Conservation (phyloP, 2,797 vertebrate genomes). For the Pteronotus mesoamericanus region DNA sequence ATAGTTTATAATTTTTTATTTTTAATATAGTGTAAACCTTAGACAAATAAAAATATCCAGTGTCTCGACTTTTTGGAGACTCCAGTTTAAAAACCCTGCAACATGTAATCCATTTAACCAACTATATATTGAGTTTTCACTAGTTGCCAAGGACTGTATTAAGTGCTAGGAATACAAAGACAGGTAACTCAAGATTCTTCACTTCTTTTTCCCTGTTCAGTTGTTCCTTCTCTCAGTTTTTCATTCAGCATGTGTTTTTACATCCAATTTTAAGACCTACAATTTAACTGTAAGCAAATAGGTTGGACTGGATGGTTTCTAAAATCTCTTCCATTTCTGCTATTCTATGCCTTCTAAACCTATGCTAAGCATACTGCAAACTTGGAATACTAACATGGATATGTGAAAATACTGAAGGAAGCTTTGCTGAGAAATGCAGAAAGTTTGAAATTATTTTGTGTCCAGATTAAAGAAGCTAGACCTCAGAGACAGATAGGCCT, state of each 20-base stretch:
- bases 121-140: not conserved
- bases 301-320: not conserved
- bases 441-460: constrained; percentile 14
- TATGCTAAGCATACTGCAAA: too few relatives aligned
- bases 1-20: constrained; percentile 1
- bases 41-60: not conserved
- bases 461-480: not conserved
- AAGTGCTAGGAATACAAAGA: not conserved
- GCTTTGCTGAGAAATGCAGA: not conserved
- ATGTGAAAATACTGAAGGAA: not conserved
- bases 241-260: not conserved
- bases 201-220: not conserved
- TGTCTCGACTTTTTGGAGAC: not conserved
- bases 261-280: not conserved
- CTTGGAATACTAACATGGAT: not conserved
- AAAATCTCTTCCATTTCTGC: constrained; percentile 12
- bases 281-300: constrained; percentile 20
- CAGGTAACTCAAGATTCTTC: not conserved
- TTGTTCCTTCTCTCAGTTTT: not conserved
- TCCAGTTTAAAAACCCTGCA: not conserved
- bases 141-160: not conserved
- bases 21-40: not conserved
- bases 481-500: not conserved
- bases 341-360: not conserved
- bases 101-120: not conserved